Conservation (phyloP, 2,888 invertebrate species). For the Ptycholaimellus sp. region DNA sequence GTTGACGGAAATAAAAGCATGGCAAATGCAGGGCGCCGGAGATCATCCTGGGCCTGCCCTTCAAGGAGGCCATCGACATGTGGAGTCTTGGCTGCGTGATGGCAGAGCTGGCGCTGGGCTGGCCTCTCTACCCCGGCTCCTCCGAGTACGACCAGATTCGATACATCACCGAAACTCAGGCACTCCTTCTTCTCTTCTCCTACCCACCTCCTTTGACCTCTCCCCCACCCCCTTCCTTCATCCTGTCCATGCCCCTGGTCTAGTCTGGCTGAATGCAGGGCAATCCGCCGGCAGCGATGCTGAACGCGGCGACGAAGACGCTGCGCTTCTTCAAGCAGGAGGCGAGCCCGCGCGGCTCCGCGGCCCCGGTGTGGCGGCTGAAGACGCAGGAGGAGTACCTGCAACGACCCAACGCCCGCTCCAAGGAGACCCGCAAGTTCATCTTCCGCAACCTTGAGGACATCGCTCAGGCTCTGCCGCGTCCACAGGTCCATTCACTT, state of each 20-base stretch:
- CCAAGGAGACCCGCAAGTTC: constrained; percentile 96
- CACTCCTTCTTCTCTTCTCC: not conserved
- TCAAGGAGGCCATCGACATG: constrained; percentile 99
- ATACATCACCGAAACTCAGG: constrained; percentile 2
- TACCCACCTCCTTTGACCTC: not conserved
- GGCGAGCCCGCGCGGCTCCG: constrained; percentile 1
- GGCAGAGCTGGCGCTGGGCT: constrained; percentile 90
- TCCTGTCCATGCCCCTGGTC: not conserved
- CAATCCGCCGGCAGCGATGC: constrained; percentile 87
- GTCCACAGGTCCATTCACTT: too few species aligned
- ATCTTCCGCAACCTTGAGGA: constrained; percentile 98
- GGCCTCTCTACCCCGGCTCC: constrained; percentile 96
- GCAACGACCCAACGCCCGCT: constrained; percentile 88
- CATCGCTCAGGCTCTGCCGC: constrained; percentile 37
- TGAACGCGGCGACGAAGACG: constrained; percentile 84
- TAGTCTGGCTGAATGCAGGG: constrained; percentile 46
- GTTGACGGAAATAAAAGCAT: too few species aligned
- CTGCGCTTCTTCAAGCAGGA: constrained; percentile 58
- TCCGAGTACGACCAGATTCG: constrained; percentile 70
- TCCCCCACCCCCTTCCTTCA: constrained; percentile 2
- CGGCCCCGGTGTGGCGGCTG: constrained; percentile 26
- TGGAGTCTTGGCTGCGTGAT: constrained; percentile 96
- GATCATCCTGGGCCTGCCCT: constrained; percentile 84
- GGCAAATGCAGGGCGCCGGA: constrained; percentile 58
- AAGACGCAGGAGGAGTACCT: constrained; percentile 95